phyloP scores from a whole-genome alignment of 2,797 vertebrate species.

The Crypturellus tataupa region DNA sequence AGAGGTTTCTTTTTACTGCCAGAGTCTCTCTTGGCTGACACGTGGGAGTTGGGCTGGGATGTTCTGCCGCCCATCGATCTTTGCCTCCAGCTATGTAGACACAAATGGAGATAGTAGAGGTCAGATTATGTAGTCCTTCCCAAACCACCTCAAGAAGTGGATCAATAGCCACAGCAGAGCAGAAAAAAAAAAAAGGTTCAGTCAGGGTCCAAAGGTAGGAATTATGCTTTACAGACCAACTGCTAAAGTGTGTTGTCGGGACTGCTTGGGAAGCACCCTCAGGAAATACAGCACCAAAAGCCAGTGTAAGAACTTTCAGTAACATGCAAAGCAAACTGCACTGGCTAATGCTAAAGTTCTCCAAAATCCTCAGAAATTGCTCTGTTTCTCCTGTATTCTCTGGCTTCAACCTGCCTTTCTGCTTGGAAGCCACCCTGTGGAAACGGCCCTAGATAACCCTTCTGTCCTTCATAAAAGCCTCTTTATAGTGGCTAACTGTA shows the following conservation, averaged over 20 bases:
- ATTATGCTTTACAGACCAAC: background rate
- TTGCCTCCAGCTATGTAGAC: background rate
- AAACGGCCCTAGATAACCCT: background rate
- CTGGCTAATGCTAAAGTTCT: background rate
- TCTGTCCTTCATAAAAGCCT: background rate
- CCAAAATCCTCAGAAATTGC: slow-evolving; percentile 46
- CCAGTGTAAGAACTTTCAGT: background rate
- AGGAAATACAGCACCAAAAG: background rate
- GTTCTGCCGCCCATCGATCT: background rate
- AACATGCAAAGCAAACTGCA: background rate
- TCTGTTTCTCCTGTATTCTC: background rate
- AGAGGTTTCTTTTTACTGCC: background rate
- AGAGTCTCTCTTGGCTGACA: background rate
- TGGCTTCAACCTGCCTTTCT: background rate
- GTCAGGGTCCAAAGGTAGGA: background rate
- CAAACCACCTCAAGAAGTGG: background rate
- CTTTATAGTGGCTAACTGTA: background rate
- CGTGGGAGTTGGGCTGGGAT: background rate
- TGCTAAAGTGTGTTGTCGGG: background rate
- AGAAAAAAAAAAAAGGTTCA: slow-evolving; percentile 15
- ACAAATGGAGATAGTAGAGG: background rate
- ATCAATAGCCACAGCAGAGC: background rate
- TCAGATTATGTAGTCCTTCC: background rate
- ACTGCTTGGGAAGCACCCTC: background rate
- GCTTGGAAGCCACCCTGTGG: background rate